Conservation (phyloP, 1,140 invertebrate species). For the Drosophila funebris region DNA sequence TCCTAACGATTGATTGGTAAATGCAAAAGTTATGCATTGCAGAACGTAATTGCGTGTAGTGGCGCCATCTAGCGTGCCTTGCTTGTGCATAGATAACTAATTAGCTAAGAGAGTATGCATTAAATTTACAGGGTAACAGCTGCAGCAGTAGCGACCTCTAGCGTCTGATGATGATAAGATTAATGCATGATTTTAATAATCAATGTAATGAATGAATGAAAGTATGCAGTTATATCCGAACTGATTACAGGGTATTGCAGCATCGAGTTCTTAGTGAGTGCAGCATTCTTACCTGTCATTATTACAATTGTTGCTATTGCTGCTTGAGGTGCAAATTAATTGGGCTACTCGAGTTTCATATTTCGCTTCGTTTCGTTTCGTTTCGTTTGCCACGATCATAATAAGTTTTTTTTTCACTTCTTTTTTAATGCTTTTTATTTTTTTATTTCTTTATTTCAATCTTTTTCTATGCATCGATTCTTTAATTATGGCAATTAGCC, state of each 20-base stretch:
- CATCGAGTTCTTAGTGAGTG: background rate
- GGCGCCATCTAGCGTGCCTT: no score
- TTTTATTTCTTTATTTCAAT: constrained; percentile 23
- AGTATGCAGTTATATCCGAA: no score
- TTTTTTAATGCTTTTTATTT: background rate
- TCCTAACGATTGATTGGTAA: no score
- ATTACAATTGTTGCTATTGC: constrained; percentile 15
- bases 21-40: no score
- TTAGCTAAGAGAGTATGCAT: no score
- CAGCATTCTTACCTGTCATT: background rate
- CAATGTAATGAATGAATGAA: no score
- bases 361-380: constrained; percentile 40
- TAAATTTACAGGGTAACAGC: no score
- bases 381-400: constrained; percentile 37
- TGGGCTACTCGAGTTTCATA: constrained; percentile 48
- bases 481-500: constrained; percentile 72
- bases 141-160: no score
- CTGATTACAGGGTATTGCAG: background rate
- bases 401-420: constrained; percentile 15
- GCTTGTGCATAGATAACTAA: no score
- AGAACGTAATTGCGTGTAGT: no score
- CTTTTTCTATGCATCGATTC: constrained; percentile 52
- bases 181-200: no score
- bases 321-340: constrained; percentile 61
- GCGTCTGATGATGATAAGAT: no score